These are phyloP conservation scores for Coleophora flavipennella DNA, from an alignment of 2,888 invertebrate species.

Conservation along the genomic window DNA sequence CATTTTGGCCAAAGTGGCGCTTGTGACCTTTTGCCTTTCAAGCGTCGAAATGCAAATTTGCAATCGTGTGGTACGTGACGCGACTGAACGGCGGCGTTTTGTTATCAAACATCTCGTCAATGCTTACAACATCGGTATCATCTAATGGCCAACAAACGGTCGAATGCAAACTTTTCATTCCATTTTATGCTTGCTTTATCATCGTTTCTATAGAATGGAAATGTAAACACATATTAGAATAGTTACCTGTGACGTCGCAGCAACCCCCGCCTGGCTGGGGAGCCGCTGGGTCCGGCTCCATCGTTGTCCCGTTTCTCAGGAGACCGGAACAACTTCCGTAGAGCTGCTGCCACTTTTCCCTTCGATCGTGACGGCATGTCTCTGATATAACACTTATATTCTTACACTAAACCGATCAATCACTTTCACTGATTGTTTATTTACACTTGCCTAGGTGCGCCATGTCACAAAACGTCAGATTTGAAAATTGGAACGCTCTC, in stretches of 20 bases:
- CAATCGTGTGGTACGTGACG: too few species aligned
- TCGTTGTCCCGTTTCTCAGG: constrained; percentile 80
- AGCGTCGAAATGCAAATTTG: too few species aligned
- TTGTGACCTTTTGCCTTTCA: too few species aligned
- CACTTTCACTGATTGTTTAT: constrained; percentile 28
- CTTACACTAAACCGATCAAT: constrained; percentile 26
- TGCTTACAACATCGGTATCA: too few species aligned
- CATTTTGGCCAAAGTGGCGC: too few species aligned
- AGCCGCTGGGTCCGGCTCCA: constrained; percentile 73
- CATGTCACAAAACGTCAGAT: constrained; percentile 43
- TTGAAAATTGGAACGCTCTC: constrained; percentile 32
- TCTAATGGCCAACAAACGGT: too few species aligned
- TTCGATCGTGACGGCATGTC: constrained; percentile 84
- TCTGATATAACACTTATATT: constrained; percentile 34
- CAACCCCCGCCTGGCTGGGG: constrained; percentile 72
- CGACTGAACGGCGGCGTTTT: too few species aligned
- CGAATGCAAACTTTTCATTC: background rate
- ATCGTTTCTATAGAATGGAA: too few species aligned
- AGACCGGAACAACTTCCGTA: constrained; percentile 83
- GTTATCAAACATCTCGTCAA: too few species aligned
- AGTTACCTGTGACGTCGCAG: constrained; percentile 60
- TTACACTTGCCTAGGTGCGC: constrained; percentile 32
- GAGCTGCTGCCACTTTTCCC: constrained; percentile 86
- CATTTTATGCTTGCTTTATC: too few species aligned
- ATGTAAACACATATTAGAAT: background rate